These are phyloP conservation scores for Lepidurus apus DNA, from an alignment of 1,140 invertebrate species.

Conservation along the genomic window DNA sequence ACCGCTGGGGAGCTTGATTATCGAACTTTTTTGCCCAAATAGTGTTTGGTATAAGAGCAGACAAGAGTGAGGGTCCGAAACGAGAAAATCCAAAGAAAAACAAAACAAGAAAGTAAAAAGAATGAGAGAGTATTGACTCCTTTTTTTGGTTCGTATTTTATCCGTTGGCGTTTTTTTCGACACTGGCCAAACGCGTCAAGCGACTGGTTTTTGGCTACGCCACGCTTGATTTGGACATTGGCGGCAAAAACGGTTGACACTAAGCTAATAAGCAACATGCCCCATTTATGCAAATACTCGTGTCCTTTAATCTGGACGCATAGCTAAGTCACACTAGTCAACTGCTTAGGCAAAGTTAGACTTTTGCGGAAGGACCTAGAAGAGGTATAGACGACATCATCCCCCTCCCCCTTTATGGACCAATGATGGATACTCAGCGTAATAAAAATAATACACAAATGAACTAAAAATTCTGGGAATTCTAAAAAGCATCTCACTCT, in stretches of 20 bases:
- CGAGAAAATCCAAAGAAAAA: neutral
- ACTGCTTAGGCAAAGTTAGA: neutral
- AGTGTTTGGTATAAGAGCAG: no score
- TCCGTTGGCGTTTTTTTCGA: neutral
- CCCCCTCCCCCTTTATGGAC: no score
- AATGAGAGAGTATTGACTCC: neutral
- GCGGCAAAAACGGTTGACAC: constrained; percentile 14
- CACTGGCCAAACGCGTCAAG: neutral
- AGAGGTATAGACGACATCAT: no score
- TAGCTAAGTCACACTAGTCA: constrained; percentile 4
- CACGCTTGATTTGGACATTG: neutral
- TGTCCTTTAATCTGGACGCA: neutral
- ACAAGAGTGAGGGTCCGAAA: neutral
- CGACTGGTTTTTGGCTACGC: neutral
- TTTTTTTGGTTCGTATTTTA: neutral
- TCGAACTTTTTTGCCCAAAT: neutral
- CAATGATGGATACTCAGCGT: no score
- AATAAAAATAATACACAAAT: no score
- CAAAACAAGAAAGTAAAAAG: neutral
- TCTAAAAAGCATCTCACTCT: no score
- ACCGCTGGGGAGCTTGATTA: neutral
- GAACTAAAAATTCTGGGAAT: no score
- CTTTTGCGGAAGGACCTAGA: no score
- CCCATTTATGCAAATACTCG: neutral
- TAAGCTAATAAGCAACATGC: constrained; percentile 13